Conservation (phyloP, 2,113 vertebrate species). For the Elaphurus davidianus region DNA sequence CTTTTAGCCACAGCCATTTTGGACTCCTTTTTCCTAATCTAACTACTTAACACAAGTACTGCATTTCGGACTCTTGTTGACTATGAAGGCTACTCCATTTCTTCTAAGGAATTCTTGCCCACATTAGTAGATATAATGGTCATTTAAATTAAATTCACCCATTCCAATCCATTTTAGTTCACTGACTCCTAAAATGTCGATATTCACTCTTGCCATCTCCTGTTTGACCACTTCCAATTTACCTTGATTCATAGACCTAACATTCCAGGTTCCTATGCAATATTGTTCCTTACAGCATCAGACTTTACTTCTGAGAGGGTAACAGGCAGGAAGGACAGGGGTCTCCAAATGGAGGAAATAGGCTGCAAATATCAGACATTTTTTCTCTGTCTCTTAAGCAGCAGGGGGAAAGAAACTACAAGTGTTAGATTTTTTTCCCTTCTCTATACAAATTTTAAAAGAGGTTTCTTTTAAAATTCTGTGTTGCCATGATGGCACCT, state of each 20-base stretch:
- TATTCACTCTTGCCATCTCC: not conserved
- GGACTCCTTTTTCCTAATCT: not conserved
- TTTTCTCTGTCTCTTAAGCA: not conserved
- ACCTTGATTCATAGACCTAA: not conserved
- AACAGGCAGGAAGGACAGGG: not conserved
- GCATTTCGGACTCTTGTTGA: not conserved
- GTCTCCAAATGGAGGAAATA: not conserved
- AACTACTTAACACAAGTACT: not conserved
- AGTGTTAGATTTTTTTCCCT: not conserved
- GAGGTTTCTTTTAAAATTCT: not conserved
- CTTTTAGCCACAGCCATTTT: rapidly evolving
- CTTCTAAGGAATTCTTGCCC: not conserved
- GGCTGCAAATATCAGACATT: not conserved
- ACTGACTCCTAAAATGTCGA: not conserved
- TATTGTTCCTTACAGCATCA: not conserved
- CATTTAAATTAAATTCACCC: not conserved
- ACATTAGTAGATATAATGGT: not conserved
- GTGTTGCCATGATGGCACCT: not conserved
- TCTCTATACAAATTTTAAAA: not conserved
- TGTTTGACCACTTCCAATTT: not conserved
- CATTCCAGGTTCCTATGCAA: not conserved
- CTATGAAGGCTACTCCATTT: not conserved
- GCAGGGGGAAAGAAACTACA: not conserved
- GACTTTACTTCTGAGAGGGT: not conserved
- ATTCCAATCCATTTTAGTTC: not conserved